Conservation (phyloP, 2,113 vertebrate species). For the Eleginops maclovinus region DNA sequence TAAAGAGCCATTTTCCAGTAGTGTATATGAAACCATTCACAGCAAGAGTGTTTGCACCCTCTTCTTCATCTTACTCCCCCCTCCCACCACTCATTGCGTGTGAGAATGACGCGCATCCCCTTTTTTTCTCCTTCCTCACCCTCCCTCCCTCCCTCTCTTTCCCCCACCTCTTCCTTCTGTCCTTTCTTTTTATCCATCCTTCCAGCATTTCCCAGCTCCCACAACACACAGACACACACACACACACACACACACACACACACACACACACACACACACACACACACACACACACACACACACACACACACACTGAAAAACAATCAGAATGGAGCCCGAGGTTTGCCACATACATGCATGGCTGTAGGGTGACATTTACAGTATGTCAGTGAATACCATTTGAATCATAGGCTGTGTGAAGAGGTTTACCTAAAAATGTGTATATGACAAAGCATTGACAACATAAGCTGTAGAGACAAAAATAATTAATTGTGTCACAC, state of each 20-base stretch:
- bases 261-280: conserved; percentile 20
- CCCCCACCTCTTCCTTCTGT: conserved; percentile 29
- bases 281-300: conserved; percentile 12
- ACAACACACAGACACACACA: conserved; percentile 6
- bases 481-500: conserved; percentile 15
- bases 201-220: conserved; percentile 20
- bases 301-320: conserved; percentile 30
- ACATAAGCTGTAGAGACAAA: background rate
- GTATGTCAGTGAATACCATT: conserved; percentile 37
- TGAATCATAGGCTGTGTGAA: conserved; percentile 22
- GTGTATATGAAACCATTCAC: conserved; percentile 28
- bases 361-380: conserved; percentile 51
- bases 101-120: conserved; percentile 63
- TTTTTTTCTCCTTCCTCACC: conserved; percentile 17
- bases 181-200: conserved; percentile 43
- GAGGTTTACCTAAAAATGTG: background rate
- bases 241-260: background rate
- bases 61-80: conserved; percentile 33
- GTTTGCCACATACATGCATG: conserved; percentile 38
- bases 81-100: conserved; percentile 69
- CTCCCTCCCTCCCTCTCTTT: conserved; percentile 3
- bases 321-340: conserved; percentile 40
- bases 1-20: conserved; percentile 29
- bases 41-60: conserved; percentile 53
- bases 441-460: background rate